phyloP scores from a whole-genome alignment of 2,888 invertebrate species.

The Drosophila limbata region DNA sequence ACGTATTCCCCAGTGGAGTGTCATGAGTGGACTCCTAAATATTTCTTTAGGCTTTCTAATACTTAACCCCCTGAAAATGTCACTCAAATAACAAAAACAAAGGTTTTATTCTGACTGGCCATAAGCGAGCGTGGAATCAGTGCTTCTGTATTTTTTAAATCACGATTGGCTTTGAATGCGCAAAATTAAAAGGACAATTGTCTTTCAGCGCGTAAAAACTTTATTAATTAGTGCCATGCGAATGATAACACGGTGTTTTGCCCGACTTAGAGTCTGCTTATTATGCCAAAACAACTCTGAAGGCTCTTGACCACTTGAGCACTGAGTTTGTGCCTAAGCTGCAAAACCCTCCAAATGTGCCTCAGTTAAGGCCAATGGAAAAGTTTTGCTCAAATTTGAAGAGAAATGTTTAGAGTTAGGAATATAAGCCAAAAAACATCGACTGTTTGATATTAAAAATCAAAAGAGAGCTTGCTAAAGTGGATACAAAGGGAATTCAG shows the following conservation, averaged over 20 bases:
- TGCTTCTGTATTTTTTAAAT: background rate
- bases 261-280: background rate
- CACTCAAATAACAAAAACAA: background rate
- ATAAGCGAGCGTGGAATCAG: background rate
- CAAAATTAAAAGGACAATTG: background rate
- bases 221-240: background rate
- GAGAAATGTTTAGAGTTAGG: background rate
- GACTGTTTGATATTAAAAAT: constrained; percentile 1
- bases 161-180: background rate
- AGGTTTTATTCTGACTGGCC: background rate
- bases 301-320: background rate
- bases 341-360: background rate
- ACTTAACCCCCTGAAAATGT: background rate
- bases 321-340: background rate
- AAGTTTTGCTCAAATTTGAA: background rate
- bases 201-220: background rate
- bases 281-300: background rate
- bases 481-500: background rate
- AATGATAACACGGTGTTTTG: background rate
- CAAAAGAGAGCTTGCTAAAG: background rate
- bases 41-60: background rate
- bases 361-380: background rate
- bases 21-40: background rate
- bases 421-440: background rate
- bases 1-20: no score